Evolutionary conservation across 2,888 invertebrate genomes (phyloP).

Genomic region (Xylota segnis): DNA sequence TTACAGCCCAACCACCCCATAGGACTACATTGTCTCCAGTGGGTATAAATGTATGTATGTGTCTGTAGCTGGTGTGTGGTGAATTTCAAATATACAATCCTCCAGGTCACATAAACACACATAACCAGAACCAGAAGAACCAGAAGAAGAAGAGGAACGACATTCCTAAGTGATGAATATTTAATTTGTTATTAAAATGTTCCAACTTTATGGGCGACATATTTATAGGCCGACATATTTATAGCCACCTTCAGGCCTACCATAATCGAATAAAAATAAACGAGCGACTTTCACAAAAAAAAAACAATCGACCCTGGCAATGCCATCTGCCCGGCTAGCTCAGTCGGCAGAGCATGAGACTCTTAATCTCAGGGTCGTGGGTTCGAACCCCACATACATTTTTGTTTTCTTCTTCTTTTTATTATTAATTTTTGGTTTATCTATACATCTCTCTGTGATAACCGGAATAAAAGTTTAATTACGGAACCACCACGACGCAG

Average conservation of each 20-base stretch:
- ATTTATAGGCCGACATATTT: constrained; percentile 34
- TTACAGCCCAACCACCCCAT: constrained; percentile 7
- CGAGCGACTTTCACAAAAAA: constrained; percentile 5
- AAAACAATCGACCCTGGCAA: not conserved
- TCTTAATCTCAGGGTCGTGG: constrained; percentile 85
- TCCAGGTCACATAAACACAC: constrained; percentile 31
- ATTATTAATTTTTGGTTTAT: constrained; percentile 22
- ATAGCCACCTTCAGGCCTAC: not conserved
- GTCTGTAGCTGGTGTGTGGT: not conserved
- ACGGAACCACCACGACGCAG: not conserved
- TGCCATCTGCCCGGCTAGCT: constrained; percentile 83
- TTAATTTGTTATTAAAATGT: constrained; percentile 66
- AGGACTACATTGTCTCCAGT: constrained; percentile 6
- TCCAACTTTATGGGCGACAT: constrained; percentile 60
- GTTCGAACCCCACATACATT: constrained; percentile 83
- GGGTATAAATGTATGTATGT: not conserved
- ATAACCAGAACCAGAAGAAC: not conserved
- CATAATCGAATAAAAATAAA: constrained; percentile 31
- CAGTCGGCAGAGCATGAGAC: constrained; percentile 85
- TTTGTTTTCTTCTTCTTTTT: constrained; percentile 15
- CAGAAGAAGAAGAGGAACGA: not conserved
- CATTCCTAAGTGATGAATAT: constrained; percentile 65
- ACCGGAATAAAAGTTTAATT: constrained; percentile 45
- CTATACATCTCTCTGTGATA: constrained; percentile 17
- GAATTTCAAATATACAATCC: constrained; percentile 38